Percentiles rank a stretch among this genome's conserved stretches.
phyloP scores from a whole-genome alignment of 2,113 vertebrate species.

The Indicator maculatus region DNA sequence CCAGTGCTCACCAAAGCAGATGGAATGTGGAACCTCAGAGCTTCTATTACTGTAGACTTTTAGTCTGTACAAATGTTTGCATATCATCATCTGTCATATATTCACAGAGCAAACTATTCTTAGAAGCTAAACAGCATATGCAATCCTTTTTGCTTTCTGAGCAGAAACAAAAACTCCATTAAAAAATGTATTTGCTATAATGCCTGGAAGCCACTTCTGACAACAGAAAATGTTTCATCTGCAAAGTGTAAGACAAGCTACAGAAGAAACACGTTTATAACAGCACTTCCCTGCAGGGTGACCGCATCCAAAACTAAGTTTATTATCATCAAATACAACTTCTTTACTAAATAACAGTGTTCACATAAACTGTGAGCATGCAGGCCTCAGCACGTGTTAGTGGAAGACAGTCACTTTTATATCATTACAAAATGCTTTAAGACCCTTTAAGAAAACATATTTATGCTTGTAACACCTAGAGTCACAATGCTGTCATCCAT shows the following conservation, averaged over 20 bases:
- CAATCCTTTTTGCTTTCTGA: neutral
- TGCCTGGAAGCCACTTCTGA: neutral
- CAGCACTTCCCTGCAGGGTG: neutral
- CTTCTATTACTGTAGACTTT: conserved; percentile 18
- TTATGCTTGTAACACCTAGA: neutral
- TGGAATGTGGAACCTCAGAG: neutral
- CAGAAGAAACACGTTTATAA: neutral
- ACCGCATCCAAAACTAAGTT: neutral
- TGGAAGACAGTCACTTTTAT: neutral
- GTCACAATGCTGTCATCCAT: neutral
- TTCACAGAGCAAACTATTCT: neutral
- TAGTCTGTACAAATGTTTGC: conserved; percentile 59
- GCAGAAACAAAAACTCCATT: neutral
- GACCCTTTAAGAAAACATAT: neutral
- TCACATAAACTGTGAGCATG: neutral
- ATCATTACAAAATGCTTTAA: neutral
- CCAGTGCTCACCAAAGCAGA: neutral
- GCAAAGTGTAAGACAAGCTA: neutral
- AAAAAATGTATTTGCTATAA: neutral
- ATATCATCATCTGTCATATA: conserved; percentile 37
- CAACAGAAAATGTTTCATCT: neutral
- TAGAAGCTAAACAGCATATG: conserved; percentile 6
- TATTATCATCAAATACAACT: neutral
- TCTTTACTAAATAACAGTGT: neutral
- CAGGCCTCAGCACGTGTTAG: neutral